Percentiles rank a stretch among this genome's conserved stretches.
phyloP scores from a whole-genome alignment of 2,888 invertebrate species.

The Allophyes oxyacanthae region DNA sequence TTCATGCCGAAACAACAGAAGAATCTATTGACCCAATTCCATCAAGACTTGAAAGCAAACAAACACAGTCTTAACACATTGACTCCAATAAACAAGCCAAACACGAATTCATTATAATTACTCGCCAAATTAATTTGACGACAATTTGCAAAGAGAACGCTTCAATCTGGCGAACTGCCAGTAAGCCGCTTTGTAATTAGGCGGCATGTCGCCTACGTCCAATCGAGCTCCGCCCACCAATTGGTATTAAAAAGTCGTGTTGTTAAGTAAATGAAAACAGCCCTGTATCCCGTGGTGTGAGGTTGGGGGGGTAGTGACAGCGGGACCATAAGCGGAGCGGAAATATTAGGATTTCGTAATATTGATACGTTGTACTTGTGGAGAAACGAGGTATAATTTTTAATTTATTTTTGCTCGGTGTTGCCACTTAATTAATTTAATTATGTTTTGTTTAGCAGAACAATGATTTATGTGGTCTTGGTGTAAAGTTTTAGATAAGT shows the following conservation, averaged over 20 bases:
- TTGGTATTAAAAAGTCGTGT: conserved; percentile 76
- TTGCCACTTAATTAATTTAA: no score
- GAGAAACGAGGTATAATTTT: no score
- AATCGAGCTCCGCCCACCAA: conserved; percentile 75
- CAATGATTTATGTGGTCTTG: no score
- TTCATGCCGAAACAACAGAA: no score
- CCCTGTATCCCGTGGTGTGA: conserved; percentile 62
- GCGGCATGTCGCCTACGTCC: conserved; percentile 74
- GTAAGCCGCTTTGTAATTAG: conserved; percentile 72
- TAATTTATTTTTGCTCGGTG: no score
- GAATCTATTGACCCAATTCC: no score
- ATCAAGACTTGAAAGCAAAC: no score
- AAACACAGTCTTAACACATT: no score
- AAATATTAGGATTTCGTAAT: no score
- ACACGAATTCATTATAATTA: conserved; percentile 43
- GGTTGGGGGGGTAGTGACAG: conserved; percentile 43
- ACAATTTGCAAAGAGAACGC: conserved; percentile 37
- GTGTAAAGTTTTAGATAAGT: no score
- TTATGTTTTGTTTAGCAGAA: no score
- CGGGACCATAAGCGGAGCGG: conserved; percentile 37
- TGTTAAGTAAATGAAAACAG: conserved; percentile 85
- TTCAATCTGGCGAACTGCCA: conserved; percentile 56
- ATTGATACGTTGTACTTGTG: no score
- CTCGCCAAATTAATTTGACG: conserved; percentile 48
- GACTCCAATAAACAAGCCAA: conserved; percentile 9